Evolutionary conservation across 2,797 vertebrate species (phyloP).

Genomic region (Triplophysa bombifrons): DNA sequence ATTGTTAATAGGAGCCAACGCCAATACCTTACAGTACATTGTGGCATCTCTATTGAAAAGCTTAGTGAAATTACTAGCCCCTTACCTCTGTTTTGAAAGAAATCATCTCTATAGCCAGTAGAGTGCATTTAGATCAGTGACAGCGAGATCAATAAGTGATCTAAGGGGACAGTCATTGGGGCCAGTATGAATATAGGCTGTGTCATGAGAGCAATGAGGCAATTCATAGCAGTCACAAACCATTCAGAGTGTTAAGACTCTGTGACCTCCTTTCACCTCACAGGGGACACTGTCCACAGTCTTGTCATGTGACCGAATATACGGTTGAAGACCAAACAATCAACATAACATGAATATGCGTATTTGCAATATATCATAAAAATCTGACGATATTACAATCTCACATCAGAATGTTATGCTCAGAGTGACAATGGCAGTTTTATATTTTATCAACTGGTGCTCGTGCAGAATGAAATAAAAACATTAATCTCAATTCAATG

Average conservation of each 20-base stretch:
- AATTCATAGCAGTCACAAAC: conserved; percentile 46
- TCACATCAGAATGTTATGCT: too few species aligned
- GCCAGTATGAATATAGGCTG: conserved; percentile 43
- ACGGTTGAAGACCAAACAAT: not conserved
- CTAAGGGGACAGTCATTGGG: conserved; percentile 44
- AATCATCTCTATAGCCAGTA: conserved; percentile 41
- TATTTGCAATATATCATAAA: not conserved
- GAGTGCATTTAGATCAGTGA: conserved; percentile 56
- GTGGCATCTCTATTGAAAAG: conserved; percentile 12
- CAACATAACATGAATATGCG: not conserved
- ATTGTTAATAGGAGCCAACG: not conserved
- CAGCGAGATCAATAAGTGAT: conserved; percentile 59
- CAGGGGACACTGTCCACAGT: not conserved
- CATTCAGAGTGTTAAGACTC: conserved; percentile 45
- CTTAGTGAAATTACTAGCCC: conserved; percentile 20
- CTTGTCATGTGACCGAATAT: not conserved
- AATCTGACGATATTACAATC: too few species aligned
- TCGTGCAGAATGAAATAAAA: not conserved
- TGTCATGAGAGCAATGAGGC: conserved; percentile 44
- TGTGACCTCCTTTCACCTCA: conserved; percentile 29
- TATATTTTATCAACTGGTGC: not conserved
- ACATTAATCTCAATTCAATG: not conserved
- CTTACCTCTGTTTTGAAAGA: conserved; percentile 47
- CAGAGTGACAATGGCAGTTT: too few species aligned
- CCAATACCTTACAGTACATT: not conserved